Evolutionary conservation across 2,113 vertebrate species (phyloP).

Genomic region (Egretta garzetta): DNA sequence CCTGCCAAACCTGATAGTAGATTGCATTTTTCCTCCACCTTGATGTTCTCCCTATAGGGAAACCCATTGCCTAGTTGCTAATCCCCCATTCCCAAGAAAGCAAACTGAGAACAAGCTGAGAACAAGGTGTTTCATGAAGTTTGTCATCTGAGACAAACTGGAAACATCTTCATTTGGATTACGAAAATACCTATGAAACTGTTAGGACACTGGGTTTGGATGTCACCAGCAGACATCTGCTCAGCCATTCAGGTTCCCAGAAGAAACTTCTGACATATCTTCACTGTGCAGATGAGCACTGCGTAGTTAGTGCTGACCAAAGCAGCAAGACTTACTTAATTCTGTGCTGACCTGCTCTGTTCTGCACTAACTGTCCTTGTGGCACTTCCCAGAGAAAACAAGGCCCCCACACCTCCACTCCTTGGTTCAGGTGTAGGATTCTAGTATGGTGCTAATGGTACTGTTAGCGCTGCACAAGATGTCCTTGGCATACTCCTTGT

Average conservation of each 20-base stretch:
- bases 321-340: background rate
- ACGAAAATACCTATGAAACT: background rate
- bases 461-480: background rate
- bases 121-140: background rate
- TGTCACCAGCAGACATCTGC: background rate
- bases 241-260: background rate
- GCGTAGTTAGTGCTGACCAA: background rate
- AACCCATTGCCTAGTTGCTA: background rate
- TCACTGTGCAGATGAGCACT: background rate
- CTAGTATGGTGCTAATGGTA: background rate
- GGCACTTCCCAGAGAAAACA: background rate
- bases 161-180: background rate
- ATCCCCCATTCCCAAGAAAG: background rate
- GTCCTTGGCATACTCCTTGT: background rate
- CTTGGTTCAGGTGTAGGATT: background rate
- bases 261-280: background rate
- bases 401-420: background rate
- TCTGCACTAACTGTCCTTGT: background rate
- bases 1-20: background rate
- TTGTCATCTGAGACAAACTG: background rate
- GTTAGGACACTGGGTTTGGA: background rate
- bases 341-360: background rate
- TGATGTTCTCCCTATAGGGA: background rate
- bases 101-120: fast-evolving
- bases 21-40: background rate